Percentiles rank a stretch among this genome's conserved stretches.
Conservation (phyloP, 92 coral and sea anemone genomes). For the Epizoanthus ramosus region DNA sequence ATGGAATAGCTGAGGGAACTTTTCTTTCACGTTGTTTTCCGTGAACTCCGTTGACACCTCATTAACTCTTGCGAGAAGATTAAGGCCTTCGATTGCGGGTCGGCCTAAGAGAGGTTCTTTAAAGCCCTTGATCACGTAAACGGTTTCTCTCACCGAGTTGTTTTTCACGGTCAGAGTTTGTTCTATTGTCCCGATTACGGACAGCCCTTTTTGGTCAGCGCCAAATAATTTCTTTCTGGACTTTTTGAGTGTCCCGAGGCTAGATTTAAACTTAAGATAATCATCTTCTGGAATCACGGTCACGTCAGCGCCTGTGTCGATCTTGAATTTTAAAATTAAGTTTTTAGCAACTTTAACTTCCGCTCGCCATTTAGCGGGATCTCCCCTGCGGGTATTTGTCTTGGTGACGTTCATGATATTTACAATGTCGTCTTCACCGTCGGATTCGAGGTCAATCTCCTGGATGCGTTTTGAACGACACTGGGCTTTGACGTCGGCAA, state of each 20-base stretch:
- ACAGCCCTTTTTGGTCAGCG: neutral
- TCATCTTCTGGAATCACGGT: neutral
- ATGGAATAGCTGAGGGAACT: slow-evolving; percentile 46
- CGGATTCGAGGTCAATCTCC: no score
- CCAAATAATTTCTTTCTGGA: slow-evolving; percentile 10
- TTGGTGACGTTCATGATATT: no score
- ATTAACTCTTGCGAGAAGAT: slow-evolving; percentile 46
- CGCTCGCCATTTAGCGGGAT: no score
- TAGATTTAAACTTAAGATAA: neutral
- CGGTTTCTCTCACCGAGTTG: neutral
- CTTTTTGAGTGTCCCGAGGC: neutral
- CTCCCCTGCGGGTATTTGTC: no score
- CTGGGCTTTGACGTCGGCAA: no score
- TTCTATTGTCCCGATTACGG: neutral
- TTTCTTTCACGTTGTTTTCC: slow-evolving; percentile 35
- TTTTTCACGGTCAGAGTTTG: neutral
- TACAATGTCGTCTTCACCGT: no score
- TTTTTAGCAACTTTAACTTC: slow-evolving; percentile 17
- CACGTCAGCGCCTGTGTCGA: neutral
- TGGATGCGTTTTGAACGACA: no score
- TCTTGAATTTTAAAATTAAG: neutral
- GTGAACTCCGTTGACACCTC: slow-evolving; percentile 46
- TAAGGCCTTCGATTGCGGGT: slow-evolving; percentile 47
- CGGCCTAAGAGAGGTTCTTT: neutral
- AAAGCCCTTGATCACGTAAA: slow-evolving; percentile 10